Conservation (phyloP, 2,113 vertebrate genomes). For the Anguilla japonica region DNA sequence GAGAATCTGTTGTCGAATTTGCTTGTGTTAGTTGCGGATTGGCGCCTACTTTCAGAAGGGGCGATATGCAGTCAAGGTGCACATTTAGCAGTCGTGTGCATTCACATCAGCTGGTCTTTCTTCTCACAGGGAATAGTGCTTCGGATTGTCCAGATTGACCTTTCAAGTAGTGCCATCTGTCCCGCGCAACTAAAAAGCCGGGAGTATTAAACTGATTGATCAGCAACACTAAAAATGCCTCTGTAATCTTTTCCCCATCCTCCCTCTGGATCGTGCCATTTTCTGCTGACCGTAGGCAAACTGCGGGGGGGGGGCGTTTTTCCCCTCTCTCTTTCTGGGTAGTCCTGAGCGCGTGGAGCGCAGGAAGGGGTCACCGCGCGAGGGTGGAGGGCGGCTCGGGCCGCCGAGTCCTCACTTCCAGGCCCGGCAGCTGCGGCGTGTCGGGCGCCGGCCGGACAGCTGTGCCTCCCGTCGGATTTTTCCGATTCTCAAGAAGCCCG, state of each 20-base stretch:
- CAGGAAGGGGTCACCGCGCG: not conserved
- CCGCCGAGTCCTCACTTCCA: not conserved
- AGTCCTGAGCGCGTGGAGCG: not conserved
- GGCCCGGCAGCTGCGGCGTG: constrained; percentile 9
- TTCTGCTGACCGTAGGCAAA: not conserved
- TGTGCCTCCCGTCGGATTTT: constrained; percentile 20
- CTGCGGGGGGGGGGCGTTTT: not conserved
- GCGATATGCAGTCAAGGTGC: not conserved
- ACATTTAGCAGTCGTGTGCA: not conserved
- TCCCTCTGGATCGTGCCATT: not conserved
- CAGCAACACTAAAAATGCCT: constrained; percentile 8
- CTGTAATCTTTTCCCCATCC: not conserved
- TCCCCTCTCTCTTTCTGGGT: not conserved
- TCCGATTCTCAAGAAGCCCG: constrained; percentile 24
- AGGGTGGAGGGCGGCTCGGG: no score
- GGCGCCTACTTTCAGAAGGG: not conserved
- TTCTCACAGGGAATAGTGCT: not conserved
- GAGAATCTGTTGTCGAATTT: not conserved
- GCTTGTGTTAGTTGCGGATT: not conserved
- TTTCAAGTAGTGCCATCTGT: not conserved
- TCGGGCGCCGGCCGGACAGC: constrained; percentile 25
- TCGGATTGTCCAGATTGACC: not conserved
- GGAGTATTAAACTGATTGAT: constrained; percentile 4
- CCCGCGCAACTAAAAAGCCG: not conserved
- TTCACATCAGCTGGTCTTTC: not conserved